Base-by-base conservation (phyloP, 2,888 invertebrate species). In the Perizoma flavofasciatum region DNA sequence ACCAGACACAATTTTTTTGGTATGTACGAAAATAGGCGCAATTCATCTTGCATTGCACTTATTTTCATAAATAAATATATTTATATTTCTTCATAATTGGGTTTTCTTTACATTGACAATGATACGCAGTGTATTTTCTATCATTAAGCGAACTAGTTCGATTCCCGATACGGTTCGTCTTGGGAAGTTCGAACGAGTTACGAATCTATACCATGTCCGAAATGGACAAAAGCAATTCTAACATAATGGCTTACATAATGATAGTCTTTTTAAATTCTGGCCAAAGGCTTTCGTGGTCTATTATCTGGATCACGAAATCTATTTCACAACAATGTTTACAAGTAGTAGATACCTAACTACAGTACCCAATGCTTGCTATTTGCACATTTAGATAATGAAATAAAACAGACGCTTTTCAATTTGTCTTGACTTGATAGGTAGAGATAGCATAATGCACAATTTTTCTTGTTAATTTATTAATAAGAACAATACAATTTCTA, bases 301-400 rank as follows among this genome's bases (percentile, higher is more conserved):
- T 59, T 58, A 66, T 66, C 62, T 55, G 50, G 49, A 64, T 59
- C 68, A 68, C 63, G 66, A 64, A 59, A 59, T 63, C 54, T 60
- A 46, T 61, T 61, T 60, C 56, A 33, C 51, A 51, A 63, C 40
- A 6, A 22, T 56, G 35, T 55, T 55, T 54, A 53, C 45, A n/a
- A 55, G 32, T 39, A 55, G 32, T 39, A 22, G 9, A 3, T 22
- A 22, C 22, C 22, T 22, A 37, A 37, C 6, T 48, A 39, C 39
- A 45, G 49, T 44, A 10, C 32, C 9, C 45, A 32, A 34, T 39
- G 32, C 4, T 37, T 45, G 22, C 5, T 45, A 45, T 10, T 32
- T 5, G 44, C 37, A 48, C 33, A 46, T 4, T 4, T 5, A 1
- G 37, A 37, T 6, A 37, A 3, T 37, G 37, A 37, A 46, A 11